Conservation (phyloP, 2,797 vertebrate species). For the Cottoperca gobio region DNA sequence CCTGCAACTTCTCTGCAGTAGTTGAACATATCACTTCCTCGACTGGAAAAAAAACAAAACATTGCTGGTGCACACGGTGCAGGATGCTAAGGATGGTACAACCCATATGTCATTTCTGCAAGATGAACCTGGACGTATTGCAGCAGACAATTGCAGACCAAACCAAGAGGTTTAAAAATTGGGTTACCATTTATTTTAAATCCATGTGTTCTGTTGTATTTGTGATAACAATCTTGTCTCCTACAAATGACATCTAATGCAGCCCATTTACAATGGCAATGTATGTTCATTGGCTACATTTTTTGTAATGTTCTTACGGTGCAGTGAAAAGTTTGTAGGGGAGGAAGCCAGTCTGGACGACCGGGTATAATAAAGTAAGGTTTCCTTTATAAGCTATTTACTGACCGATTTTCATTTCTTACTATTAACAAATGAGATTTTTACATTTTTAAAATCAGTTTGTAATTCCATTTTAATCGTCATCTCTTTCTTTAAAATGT, state of each 20-base stretch:
- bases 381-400: background rate
- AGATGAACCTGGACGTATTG: background rate
- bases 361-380: background rate
- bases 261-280: conserved; percentile 1
- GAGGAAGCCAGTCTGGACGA: background rate
- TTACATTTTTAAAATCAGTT: background rate
- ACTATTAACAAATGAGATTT: background rate
- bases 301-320: background rate
- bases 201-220: background rate
- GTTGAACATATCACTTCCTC: background rate
- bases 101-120: background rate
- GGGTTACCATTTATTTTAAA: background rate
- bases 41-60: background rate
- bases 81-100: too few species aligned
- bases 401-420: background rate
- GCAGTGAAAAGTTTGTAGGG: background rate
- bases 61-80: background rate
- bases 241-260: conserved; percentile 17
- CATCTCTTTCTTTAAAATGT: background rate
- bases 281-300: background rate
- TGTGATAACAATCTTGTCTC: background rate
- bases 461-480: background rate
- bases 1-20: background rate
- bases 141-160: background rate
- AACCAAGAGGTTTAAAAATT: background rate